phyloP scores from a whole-genome alignment of 2,113 vertebrate genomes.

The Pterocles gutturalis region DNA sequence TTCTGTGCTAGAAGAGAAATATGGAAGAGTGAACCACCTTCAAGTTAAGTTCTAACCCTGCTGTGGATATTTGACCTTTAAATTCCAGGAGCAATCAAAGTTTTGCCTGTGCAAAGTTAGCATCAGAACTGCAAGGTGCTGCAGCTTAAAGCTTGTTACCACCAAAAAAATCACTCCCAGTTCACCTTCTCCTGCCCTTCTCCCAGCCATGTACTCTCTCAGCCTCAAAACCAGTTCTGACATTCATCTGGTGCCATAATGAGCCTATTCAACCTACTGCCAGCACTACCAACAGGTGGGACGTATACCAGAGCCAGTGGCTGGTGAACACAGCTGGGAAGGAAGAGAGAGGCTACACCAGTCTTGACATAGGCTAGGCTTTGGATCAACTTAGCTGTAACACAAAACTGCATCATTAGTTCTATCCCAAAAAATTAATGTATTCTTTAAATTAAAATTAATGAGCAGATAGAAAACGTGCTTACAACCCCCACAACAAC shows the following conservation, averaged over 20 bases:
- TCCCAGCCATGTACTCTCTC: background rate
- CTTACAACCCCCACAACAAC: background rate
- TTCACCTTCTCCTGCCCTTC: background rate
- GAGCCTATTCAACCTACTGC: background rate
- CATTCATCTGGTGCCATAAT: background rate
- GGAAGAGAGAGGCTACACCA: background rate
- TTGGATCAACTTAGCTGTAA: background rate
- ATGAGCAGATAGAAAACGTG: background rate
- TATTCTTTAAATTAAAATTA: background rate
- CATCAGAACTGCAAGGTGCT: background rate
- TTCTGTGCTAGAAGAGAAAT: background rate
- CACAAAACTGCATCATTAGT: background rate
- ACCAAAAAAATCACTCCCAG: background rate
- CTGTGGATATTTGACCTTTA: background rate
- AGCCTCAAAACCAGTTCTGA: background rate
- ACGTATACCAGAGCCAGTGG: background rate
- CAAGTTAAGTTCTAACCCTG: background rate
- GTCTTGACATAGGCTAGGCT: background rate
- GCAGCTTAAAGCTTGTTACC: background rate
- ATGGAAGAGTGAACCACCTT: background rate
- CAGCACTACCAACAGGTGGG: background rate
- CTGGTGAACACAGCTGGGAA: background rate
- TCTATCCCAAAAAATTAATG: background rate
- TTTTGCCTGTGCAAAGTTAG: background rate
- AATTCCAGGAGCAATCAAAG: background rate